Base-by-base conservation (phyloP, 2,113 vertebrate species). In the Micronycteris hirsuta region DNA sequence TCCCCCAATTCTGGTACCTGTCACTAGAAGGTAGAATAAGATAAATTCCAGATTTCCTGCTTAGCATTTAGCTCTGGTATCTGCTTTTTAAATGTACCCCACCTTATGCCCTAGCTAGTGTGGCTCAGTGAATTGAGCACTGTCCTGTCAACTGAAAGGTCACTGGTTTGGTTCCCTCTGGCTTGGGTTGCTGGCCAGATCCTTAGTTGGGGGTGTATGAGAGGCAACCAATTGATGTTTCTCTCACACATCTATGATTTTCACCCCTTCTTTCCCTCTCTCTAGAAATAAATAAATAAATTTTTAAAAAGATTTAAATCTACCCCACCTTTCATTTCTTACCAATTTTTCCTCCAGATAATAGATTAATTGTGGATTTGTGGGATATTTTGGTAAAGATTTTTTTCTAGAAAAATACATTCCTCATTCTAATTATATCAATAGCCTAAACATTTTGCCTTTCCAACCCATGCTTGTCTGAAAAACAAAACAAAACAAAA, bases 361-460 rank as follows among this genome's bases (percentile, higher is more conserved):
- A 93, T 85, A 36, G 73, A 93, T 88, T 76, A 97, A 98, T 96
- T 95, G 52, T 77, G 52, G 36, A 52, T 93, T 94, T 91, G 82
- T 67, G 45, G 63, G 36, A 36, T 31, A 74, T 76, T 83, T 91
- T 95, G 2, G 93, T 96, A 82, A 89, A 97, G 22, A 90, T 96
- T 97, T 96, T 45, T 91, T 70, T 63, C 85, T 96, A 94, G 65
- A 92, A 95, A 98, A 98, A 96, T 96, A 3, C 80, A 85, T 58
- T 96, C 43, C 77, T 97, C 96, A 93, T 97, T 88, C 68, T 97
- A 97, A 97, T 98, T 97, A 95, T n/a, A 91, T 93, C 97, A 97
- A 97, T 97, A 96, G 49, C 74, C 91, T 92, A 95, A 98, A 95
- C 0, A 9, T 97, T 98, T 98, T 98, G 54, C 96, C 71, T 74